Evolutionary conservation across 2,113 vertebrate species (phyloP).

Genomic region (Sminthopsis crassicaudata): DNA sequence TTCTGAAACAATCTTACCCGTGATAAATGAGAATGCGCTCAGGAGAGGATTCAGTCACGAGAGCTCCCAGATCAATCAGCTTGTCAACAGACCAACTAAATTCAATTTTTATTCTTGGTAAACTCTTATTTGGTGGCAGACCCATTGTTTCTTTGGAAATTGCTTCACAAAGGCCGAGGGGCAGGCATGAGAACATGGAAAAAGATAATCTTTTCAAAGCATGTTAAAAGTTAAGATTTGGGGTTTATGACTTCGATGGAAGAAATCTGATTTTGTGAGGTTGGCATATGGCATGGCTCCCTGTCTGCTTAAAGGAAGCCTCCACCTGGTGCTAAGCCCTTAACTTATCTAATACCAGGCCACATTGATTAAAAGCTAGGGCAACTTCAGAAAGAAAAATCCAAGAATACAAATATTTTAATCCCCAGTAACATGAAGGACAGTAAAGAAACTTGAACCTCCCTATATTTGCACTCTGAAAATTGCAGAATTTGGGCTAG

Average conservation of each 20-base stretch:
- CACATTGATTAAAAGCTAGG: not conserved
- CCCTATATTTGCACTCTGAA: not conserved
- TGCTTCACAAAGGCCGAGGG: slow-evolving; percentile 80
- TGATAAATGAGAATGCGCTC: slow-evolving; percentile 96
- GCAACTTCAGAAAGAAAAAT: not conserved
- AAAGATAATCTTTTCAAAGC: slow-evolving; percentile 78
- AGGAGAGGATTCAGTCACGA: slow-evolving; percentile 94
- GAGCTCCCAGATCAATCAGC: slow-evolving; percentile 99
- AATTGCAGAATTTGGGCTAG: not conserved
- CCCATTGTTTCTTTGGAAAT: slow-evolving; percentile 84
- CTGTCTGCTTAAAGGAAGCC: not conserved
- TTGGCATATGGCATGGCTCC: not conserved
- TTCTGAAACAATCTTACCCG: slow-evolving; percentile 94
- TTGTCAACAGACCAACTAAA: slow-evolving; percentile 96
- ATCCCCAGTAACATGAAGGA: not conserved
- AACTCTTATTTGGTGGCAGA: slow-evolving; percentile 90
- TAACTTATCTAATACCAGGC: not conserved
- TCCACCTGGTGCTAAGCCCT: not conserved
- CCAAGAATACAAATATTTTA: not conserved
- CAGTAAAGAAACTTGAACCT: not conserved
- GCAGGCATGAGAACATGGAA: slow-evolving; percentile 62
- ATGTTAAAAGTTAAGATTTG: slow-evolving; percentile 64
- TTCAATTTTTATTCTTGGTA: slow-evolving; percentile 99
- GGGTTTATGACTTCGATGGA: slow-evolving; percentile 13
- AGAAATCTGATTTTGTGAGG: slow-evolving; percentile 39